Evolutionary conservation across 2,113 vertebrate genomes (phyloP), one percentile per base, ranked within the genome.

Genomic region (Chloropsis cyanopogon): DNA sequence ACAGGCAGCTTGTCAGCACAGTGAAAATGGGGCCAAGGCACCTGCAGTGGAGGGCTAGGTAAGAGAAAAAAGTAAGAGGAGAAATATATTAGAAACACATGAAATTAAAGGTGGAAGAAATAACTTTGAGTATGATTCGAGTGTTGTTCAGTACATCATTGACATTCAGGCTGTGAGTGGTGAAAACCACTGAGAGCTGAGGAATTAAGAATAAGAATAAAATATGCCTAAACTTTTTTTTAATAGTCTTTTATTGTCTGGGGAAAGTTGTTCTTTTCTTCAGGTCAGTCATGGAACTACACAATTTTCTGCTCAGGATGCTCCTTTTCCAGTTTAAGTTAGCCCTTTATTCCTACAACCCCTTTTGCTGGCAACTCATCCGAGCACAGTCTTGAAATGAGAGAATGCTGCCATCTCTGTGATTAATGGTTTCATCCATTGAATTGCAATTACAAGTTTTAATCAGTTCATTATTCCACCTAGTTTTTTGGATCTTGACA

Each of bases 381-480:
- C 3, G 2, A 69, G 14, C 85, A 70, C 29, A 66, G 20, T 61
- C 89, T 79, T 83, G 80, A 90, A 91, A 81, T 42, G 26, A 78
- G 91, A 93, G 87, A 93, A 90, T 26, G 24, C 79, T 97, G 92
- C 94, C 97, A 95, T 95, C 63, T 95, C 53, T 20, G 8, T 97
- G 97, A 98, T 96, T 93, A 96, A 97, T 95, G 68, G 75, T 95
- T 97, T 97, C 90, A 94, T 97, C 95, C 95, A 91, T 78, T 95
- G 96, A 96, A 95, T 93, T 96, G 87, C 97, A 98, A 97, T 97
- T 96, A 96, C 92, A 96, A 88, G 82, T 96, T 97, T 97, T 98
- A 97, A 97, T 98, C 96, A 97, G 96, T 96, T 98, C 96, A 97
- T 98, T 97, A 96, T 97, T 97, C 93, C 93, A 96, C 84, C 84